phyloP scores from a whole-genome alignment of 2,888 invertebrate species.

The Macaria liturata region DNA sequence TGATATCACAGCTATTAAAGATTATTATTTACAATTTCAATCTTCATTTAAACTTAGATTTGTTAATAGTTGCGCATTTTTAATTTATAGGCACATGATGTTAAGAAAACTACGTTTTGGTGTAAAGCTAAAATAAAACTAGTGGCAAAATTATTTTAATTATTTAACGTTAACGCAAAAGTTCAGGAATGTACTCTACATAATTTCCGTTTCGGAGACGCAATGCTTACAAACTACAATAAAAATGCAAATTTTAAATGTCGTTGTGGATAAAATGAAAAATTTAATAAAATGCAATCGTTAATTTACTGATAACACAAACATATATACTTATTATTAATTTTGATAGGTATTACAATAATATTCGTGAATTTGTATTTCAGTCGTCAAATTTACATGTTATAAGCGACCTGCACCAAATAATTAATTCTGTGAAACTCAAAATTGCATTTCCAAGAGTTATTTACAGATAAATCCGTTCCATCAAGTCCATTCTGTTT shows the following conservation, averaged over 20 bases:
- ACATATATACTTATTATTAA: too few species aligned
- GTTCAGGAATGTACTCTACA: conserved; percentile 36
- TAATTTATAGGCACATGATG: conserved; percentile 49
- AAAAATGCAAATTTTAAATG: conserved; percentile 39
- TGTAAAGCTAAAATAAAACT: conserved; percentile 76
- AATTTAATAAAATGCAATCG: too few species aligned
- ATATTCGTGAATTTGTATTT: too few species aligned
- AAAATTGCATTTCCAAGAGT: too few species aligned
- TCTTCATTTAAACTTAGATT: conserved; percentile 39
- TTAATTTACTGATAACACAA: too few species aligned
- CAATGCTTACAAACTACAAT: conserved; percentile 25
- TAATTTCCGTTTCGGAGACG: conserved; percentile 24
- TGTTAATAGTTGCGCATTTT: conserved; percentile 43
- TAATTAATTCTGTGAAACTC: too few species aligned
- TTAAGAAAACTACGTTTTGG: conserved; percentile 73
- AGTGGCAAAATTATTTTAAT: conserved; percentile 67
- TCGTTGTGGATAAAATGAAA: too few species aligned
- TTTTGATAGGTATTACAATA: too few species aligned
- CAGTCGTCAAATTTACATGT: too few species aligned
- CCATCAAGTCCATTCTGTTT: too few species aligned
- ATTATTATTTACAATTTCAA: conserved; percentile 47
- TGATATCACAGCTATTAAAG: conserved; percentile 79
- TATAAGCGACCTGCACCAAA: too few species aligned
- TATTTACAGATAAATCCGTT: too few species aligned
- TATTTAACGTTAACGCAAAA: conserved; percentile 30